These are phyloP conservation scores for Tringa solitaria DNA, from an alignment of 2,113 vertebrate genomes.

Conservation along the genomic window DNA sequence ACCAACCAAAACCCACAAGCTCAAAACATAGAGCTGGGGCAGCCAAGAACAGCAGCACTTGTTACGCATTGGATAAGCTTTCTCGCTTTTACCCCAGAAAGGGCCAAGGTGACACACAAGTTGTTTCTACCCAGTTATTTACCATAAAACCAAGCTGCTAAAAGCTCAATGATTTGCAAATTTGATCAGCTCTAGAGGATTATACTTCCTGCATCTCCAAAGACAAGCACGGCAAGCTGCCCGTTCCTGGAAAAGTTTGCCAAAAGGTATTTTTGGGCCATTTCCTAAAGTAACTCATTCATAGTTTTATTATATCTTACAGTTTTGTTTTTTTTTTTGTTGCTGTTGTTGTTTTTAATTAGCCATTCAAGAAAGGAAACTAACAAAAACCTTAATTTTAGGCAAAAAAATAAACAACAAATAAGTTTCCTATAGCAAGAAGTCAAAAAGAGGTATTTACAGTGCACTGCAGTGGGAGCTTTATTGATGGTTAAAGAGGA, in stretches of 20 bases:
- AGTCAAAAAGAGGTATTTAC: neutral
- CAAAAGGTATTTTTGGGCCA: constrained; percentile 43
- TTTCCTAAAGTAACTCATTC: constrained; percentile 21
- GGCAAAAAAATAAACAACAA: neutral
- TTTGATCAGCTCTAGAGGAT: neutral
- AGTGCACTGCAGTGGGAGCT: neutral
- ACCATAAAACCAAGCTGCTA: neutral
- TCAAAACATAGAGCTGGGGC: neutral
- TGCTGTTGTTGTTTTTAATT: neutral
- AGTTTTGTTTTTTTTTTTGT: neutral
- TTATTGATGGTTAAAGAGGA: neutral
- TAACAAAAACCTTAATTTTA: neutral
- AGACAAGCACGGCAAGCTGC: neutral
- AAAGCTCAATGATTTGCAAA: neutral
- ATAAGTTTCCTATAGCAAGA: neutral
- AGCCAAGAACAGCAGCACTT: neutral
- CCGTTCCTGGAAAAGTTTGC: neutral
- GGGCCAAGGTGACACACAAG: neutral
- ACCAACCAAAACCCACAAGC: neutral
- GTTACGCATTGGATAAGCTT: rapidly evolving
- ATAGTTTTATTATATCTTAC: neutral
- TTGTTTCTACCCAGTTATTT: neutral
- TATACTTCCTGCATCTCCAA: constrained; percentile 7
- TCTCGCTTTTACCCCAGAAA: neutral
- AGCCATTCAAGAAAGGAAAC: neutral